Evolutionary conservation across 2,113 vertebrate genomes (phyloP).

Genomic region (Hemibagrus wyckioides): DNA sequence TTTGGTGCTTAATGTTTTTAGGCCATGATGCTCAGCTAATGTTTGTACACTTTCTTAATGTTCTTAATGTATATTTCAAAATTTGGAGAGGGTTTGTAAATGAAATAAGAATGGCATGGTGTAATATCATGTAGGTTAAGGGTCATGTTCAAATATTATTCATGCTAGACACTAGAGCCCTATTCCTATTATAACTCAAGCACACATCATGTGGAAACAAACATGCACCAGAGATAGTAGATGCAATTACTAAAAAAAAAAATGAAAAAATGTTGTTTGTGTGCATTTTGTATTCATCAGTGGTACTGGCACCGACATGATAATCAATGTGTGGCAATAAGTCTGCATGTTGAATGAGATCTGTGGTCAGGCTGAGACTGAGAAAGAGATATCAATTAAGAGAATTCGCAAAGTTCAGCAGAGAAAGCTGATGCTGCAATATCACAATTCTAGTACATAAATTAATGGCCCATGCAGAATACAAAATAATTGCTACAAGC

Average conservation of each 20-base stretch:
- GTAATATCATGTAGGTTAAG: slow-evolving; percentile 7
- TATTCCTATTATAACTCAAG: slow-evolving; percentile 1
- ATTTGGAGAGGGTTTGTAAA: not conserved
- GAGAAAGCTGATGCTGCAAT: slow-evolving; percentile 74
- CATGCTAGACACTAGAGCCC: not conserved
- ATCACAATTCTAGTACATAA: slow-evolving; percentile 75
- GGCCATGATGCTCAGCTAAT: not conserved
- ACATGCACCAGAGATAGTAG: slow-evolving; percentile 45
- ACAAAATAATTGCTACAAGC: slow-evolving; percentile 57
- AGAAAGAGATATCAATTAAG: slow-evolving; percentile 79
- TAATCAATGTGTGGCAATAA: slow-evolving; percentile 79
- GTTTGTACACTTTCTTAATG: not conserved
- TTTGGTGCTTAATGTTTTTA: not conserved
- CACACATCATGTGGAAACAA: slow-evolving; percentile 44
- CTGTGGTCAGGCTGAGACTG: slow-evolving; percentile 57
- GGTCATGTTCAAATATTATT: not conserved
- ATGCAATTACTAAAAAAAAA: slow-evolving; percentile 32
- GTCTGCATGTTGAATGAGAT: slow-evolving; percentile 78
- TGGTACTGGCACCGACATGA: slow-evolving; percentile 68
- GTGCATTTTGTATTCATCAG: slow-evolving; percentile 73
- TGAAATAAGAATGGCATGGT: not conserved
- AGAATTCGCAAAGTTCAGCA: slow-evolving; percentile 72
- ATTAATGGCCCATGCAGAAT: slow-evolving; percentile 65
- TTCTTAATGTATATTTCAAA: no score
- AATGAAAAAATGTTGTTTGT: slow-evolving; percentile 47